Evolutionary conservation across 1,140 invertebrate species (phyloP).

Genomic region (Belonocnema kinseyi): DNA sequence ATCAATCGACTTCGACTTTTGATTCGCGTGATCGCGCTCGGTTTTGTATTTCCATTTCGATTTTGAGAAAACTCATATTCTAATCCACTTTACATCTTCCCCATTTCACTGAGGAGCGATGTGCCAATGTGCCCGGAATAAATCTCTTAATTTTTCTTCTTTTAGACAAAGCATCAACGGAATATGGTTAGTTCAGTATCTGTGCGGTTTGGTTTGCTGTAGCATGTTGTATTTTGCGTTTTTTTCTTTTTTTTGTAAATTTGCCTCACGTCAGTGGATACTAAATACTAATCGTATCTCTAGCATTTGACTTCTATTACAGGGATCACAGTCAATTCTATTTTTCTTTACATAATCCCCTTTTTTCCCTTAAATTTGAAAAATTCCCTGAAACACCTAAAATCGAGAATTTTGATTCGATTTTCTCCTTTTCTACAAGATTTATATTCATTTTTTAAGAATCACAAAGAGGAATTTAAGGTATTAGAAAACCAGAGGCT

Average conservation of each 20-base stretch:
- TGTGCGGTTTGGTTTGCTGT: conserved; percentile 64
- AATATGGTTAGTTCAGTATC: conserved; percentile 71
- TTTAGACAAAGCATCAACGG: conserved; percentile 70
- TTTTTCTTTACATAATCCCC: too few species aligned
- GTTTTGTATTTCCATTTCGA: neutral
- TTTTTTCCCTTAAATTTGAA: too few species aligned
- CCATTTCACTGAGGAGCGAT: conserved; percentile 43
- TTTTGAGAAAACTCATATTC: conserved; percentile 6
- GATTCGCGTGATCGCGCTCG: neutral
- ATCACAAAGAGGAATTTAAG: too few species aligned
- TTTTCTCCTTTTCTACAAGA: too few species aligned
- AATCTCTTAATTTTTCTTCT: conserved; percentile 62
- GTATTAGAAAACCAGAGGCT: too few species aligned
- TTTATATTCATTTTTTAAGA: too few species aligned
- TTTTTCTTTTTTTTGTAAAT: conserved; percentile 55
- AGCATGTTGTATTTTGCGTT: conserved; percentile 55
- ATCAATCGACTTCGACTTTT: neutral
- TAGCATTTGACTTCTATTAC: neutral
- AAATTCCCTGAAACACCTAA: too few species aligned
- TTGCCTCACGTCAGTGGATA: conserved; percentile 38
- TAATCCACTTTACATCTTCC: conserved; percentile 22
- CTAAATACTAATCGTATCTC: conserved; percentile 33
- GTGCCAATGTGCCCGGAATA: conserved; percentile 55
- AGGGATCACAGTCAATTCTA: too few species aligned
- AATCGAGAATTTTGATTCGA: too few species aligned